phyloP scores from a whole-genome alignment of 2,888 invertebrate genomes.

The Acholoe squamosa region DNA sequence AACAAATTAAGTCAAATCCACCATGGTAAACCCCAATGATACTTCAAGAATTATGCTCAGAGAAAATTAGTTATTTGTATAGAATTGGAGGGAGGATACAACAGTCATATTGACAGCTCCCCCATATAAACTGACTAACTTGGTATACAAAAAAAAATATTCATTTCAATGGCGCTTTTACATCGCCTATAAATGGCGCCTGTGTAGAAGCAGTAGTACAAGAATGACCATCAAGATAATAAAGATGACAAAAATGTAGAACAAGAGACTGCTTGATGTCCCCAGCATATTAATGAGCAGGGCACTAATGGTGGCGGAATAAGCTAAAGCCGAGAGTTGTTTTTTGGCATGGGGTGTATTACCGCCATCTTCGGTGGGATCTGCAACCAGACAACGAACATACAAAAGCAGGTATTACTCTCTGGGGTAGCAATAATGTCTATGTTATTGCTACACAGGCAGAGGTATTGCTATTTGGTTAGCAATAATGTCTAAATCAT shows the following conservation, averaged over 20 bases:
- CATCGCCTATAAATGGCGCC: not conserved
- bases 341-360: not conserved
- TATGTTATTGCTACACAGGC: not conserved
- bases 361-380: not conserved
- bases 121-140: too few species aligned
- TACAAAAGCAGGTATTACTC: not conserved
- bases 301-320: not conserved
- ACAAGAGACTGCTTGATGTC: constrained; percentile 4
- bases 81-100: too few species aligned
- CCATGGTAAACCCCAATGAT: too few species aligned
- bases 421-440: not conserved
- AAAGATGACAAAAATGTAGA: constrained; percentile 12
- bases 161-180: not conserved
- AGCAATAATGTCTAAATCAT: too few species aligned
- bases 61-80: too few species aligned
- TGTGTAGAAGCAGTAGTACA: not conserved
- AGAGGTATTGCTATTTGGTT: too few species aligned
- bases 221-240: not conserved
- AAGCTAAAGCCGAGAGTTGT: constrained; percentile 45
- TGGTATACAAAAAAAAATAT: too few species aligned
- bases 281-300: constrained; percentile 42
- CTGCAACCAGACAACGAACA: constrained; percentile 38
- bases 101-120: too few species aligned
- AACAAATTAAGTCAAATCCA: too few species aligned
- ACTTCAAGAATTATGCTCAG: too few species aligned